Evolutionary conservation across 2,797 vertebrate species (phyloP).

Genomic region (Xenops minutus): DNA sequence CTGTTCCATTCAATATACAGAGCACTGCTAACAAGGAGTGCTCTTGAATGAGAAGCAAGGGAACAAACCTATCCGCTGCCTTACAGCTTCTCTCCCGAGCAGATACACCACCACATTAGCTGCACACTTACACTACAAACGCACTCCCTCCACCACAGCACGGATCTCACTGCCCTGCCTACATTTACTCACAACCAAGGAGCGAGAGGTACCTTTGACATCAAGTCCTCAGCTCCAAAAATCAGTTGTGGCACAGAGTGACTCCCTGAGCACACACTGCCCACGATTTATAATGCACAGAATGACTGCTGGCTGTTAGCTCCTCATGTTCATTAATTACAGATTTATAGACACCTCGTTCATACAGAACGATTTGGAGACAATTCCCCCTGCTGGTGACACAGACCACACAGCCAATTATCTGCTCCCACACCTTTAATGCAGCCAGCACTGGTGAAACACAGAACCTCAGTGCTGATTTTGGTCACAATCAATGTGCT

Average conservation of each 20-base stretch:
- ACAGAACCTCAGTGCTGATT: background rate
- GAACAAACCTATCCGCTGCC: background rate
- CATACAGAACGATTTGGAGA: background rate
- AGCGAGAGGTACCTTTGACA: background rate
- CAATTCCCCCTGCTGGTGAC: background rate
- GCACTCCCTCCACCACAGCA: background rate
- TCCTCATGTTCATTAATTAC: background rate
- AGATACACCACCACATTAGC: background rate
- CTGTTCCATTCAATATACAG: background rate
- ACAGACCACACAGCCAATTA: background rate
- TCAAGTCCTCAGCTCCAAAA: background rate
- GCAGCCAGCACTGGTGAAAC: background rate
- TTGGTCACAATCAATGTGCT: rapidly evolving
- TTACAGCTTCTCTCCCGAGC: background rate
- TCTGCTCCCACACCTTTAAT: rapidly evolving
- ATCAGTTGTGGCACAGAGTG: background rate
- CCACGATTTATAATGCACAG: background rate
- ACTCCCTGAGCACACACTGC: background rate
- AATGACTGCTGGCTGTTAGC: background rate
- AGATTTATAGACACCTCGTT: background rate
- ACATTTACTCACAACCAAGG: background rate
- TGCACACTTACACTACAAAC: background rate
- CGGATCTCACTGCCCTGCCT: background rate
- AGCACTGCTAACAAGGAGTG: background rate
- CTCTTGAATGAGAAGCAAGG: background rate